These are phyloP conservation scores for Ameiurus melas DNA, from an alignment of 2,113 vertebrate species.

Conservation along the genomic window DNA sequence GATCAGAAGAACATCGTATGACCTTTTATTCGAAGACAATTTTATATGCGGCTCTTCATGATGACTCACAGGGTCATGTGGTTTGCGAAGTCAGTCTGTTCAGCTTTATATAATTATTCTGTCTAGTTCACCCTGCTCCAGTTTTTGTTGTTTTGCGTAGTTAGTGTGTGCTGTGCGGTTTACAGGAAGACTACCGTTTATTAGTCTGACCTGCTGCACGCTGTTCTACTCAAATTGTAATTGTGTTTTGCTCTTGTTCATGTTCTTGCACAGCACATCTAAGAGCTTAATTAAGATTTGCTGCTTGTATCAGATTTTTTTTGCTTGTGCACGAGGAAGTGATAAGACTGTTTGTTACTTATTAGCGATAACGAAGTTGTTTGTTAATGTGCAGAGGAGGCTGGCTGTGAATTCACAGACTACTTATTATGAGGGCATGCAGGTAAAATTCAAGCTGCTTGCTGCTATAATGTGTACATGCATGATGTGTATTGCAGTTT, in stretches of 20 bases:
- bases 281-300: conserved; percentile 1
- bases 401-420: background rate
- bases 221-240: background rate
- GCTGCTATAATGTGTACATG: background rate
- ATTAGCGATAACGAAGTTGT: background rate
- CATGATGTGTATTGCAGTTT: background rate
- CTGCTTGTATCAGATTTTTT: background rate
- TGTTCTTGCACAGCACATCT: background rate
- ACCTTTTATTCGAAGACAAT: background rate
- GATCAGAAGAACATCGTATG: background rate
- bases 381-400: background rate
- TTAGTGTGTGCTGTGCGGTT: background rate
- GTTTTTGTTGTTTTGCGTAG: background rate
- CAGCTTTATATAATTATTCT: background rate
- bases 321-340: background rate
- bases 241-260: background rate
- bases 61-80: background rate
- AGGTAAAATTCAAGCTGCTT: background rate
- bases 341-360: background rate
- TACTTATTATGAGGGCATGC: background rate
- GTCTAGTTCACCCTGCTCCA: background rate
- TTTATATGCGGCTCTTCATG: background rate
- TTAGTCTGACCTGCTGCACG: background rate
- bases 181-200: background rate
- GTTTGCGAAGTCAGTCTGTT: background rate